Conservation (phyloP, 2,113 vertebrate species). For the Catagonus wagneri region DNA sequence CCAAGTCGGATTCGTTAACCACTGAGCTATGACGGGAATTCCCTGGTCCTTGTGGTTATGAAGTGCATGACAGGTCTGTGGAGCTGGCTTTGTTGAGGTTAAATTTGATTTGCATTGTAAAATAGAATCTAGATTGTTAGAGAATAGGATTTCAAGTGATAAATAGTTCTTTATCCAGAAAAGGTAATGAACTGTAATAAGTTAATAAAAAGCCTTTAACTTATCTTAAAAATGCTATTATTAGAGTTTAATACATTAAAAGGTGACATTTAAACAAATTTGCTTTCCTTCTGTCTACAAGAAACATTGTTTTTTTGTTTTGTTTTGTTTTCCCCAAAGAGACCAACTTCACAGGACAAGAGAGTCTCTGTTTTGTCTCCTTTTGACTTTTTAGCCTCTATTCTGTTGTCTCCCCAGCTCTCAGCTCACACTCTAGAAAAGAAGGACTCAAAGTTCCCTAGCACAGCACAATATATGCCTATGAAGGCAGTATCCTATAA, state of each 20-base stretch:
- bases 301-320: neutral
- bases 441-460: neutral
- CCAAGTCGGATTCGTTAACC: too few species aligned
- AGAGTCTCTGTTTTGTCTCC: neutral
- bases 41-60: neutral
- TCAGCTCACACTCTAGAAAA: neutral
- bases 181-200: neutral
- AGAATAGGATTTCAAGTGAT: neutral
- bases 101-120: neutral
- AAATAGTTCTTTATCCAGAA: slow-evolving; percentile 13
- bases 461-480: neutral
- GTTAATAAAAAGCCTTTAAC: neutral
- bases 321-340: neutral
- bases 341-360: neutral
- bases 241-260: neutral
- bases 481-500: neutral
- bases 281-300: neutral
- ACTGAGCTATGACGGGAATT: too few species aligned
- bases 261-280: neutral
- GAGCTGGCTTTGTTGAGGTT: neutral
- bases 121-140: neutral
- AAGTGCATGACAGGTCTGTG: neutral
- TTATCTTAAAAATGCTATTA: neutral
- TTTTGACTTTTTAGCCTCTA: neutral
- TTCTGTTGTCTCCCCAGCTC: neutral